A percentile compares a stretch with the other conserved stretches of the same genome.
phyloP scores from a whole-genome alignment of 2,113 vertebrate genomes.

The Indicator maculatus region DNA sequence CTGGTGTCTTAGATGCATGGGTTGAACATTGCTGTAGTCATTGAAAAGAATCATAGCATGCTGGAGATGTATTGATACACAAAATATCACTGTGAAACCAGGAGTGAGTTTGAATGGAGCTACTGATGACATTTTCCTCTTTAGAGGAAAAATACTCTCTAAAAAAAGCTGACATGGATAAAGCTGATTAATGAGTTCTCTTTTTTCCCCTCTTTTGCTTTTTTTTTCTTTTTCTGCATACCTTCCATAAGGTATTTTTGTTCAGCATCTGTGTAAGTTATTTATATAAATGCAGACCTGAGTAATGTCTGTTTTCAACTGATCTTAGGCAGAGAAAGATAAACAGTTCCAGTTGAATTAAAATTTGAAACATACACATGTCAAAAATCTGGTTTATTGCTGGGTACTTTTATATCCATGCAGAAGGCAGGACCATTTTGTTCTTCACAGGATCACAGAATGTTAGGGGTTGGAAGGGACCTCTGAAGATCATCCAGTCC shows the following conservation, averaged over 20 bases:
- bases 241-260: slow-evolving; percentile 5
- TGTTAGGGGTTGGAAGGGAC: no score
- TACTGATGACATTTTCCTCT: background rate
- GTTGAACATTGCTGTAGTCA: background rate
- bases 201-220: background rate
- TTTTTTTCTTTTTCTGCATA: background rate
- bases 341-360: background rate
- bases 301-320: background rate
- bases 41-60: background rate
- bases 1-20: background rate
- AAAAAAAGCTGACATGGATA: background rate
- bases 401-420: background rate
- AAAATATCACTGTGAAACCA: background rate
- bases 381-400: background rate
- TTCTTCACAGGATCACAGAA: no score
- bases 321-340: background rate
- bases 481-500: no score
- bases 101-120: background rate
- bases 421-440: background rate
- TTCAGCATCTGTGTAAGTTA: background rate
- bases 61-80: background rate
- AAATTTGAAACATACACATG: background rate
- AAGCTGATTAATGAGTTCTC: background rate
- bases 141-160: background rate
- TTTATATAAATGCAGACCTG: background rate